phyloP scores from a whole-genome alignment of 2,113 vertebrate species.

The Oncorhynchus nerka region DNA sequence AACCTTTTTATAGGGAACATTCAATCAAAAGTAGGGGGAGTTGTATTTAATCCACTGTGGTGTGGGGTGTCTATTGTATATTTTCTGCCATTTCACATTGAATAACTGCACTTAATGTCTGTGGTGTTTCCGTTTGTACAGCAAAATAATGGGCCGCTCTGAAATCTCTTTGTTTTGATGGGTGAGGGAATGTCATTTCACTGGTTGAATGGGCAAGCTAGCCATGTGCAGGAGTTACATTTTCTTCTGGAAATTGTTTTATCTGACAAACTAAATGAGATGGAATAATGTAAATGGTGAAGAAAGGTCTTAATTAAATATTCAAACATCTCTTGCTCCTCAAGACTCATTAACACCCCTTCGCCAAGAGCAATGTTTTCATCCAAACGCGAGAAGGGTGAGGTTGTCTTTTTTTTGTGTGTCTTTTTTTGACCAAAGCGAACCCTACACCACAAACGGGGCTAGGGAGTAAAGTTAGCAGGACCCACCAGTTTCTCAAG shows the following conservation, averaged over 20 bases:
- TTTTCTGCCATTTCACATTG: constrained; percentile 55
- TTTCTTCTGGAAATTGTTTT: neutral
- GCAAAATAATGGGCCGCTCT: neutral
- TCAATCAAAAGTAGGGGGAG: constrained; percentile 34
- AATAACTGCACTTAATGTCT: constrained; percentile 51
- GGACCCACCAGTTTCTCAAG: neutral
- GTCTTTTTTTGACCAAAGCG: too few species aligned
- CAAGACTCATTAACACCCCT: neutral
- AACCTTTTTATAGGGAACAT: too few species aligned
- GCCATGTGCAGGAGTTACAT: neutral
- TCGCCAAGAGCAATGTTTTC: neutral
- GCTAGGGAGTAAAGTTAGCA: neutral
- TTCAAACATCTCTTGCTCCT: neutral
- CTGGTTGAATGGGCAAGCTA: neutral
- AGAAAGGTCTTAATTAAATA: too few species aligned
- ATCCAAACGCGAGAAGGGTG: neutral
- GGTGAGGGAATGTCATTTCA: neutral
- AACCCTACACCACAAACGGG: neutral
- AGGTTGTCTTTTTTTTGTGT: neutral
- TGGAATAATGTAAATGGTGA: too few species aligned
- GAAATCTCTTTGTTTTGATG: neutral
- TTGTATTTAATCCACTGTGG: constrained; percentile 26
- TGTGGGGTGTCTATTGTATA: too few species aligned
- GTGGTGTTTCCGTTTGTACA: constrained; percentile 3
- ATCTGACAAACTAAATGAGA: neutral